phyloP scores from a whole-genome alignment of 2,888 invertebrate species.

The Agriopis aurantiaria region DNA sequence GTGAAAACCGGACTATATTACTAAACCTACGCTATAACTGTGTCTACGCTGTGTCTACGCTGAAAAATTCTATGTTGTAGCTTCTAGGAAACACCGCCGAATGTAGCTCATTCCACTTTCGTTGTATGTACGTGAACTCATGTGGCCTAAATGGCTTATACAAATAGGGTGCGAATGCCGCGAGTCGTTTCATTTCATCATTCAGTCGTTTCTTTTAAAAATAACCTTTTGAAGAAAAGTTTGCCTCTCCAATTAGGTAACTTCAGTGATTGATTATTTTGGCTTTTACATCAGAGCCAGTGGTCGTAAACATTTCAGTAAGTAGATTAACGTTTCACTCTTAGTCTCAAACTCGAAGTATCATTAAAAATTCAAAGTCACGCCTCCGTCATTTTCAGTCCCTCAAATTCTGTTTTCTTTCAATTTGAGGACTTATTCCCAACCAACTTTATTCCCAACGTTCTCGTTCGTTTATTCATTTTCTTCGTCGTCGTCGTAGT shows the following conservation, averaged over 20 bases:
- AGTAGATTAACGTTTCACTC: constrained; percentile 17
- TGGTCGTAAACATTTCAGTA: constrained; percentile 14
- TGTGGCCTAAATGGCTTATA: too few relatives aligned
- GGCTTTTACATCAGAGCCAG: neutral
- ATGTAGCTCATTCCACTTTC: too few relatives aligned
- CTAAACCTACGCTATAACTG: too few relatives aligned
- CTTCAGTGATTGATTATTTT: constrained; percentile 13
- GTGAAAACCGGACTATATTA: too few relatives aligned
- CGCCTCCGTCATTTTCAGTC: constrained; percentile 23
- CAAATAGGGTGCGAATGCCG: too few relatives aligned
- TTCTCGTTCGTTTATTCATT: constrained; percentile 18
- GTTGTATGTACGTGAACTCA: too few relatives aligned
- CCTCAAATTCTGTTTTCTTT: constrained; percentile 28
- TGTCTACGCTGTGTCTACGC: too few relatives aligned
- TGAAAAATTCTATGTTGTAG: too few relatives aligned
- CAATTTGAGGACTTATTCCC: constrained; percentile 18
- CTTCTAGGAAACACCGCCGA: too few relatives aligned
- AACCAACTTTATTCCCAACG: constrained; percentile 18
- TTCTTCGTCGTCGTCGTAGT: neutral
- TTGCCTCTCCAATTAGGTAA: neutral
- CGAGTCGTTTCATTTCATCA: too few relatives aligned
- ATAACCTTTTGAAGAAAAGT: neutral
- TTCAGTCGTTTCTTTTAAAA: neutral
- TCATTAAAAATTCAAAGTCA: constrained; percentile 24
- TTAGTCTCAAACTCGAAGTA: constrained; percentile 21